Base-by-base conservation (phyloP, 2,888 invertebrate species). In the Eudemis profundana region DNA sequence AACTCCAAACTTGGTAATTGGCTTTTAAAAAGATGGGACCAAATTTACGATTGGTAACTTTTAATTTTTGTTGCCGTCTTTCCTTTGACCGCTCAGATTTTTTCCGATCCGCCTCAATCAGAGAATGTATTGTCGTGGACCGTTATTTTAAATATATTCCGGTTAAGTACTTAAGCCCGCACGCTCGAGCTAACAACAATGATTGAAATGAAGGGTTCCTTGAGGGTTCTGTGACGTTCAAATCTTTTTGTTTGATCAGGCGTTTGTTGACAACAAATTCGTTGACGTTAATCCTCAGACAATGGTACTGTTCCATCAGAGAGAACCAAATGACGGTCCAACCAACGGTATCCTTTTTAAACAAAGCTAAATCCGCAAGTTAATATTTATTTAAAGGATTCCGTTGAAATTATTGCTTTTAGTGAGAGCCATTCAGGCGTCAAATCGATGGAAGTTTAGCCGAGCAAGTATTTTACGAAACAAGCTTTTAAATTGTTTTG, bases 241-340 rank as follows among this genome's bases (percentile, higher is more conserved):
- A 85, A 84, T 86, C 87, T 87, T 88, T 88, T 87, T 91, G 87
- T 91, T 90, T 91, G 89, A 88, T 88, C 90, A 87, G 85, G 87
- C 90, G 86, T 89, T 86, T 87, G 90, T 89, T 88, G 89, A 88
- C 89, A 88, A 89, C 87, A 86, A 89, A 85, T 90, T 88, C 85
- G 88, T 89, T 89, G 91, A 91, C 91, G 86, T 81, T 91, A 91
- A 92, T 92, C 91, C 90, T 79, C 74, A 84, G 83, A 92, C 90
- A 92, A 92, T 91, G 79, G 87, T 73, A 79, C 79, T 78, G 83
- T 85, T 89, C 87, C 83, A 89, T 87, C 81, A 81, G 72, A 78
- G 79, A 76, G 74, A 72, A 74, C 77, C 76, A 78, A 84, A 83
- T 82, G 81, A 82, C 80, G 70, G 76, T 71, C 73, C 76, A 75